Evolutionary conservation across 1,140 invertebrate genomes (phyloP).

Genomic region (Hermetia illucens): DNA sequence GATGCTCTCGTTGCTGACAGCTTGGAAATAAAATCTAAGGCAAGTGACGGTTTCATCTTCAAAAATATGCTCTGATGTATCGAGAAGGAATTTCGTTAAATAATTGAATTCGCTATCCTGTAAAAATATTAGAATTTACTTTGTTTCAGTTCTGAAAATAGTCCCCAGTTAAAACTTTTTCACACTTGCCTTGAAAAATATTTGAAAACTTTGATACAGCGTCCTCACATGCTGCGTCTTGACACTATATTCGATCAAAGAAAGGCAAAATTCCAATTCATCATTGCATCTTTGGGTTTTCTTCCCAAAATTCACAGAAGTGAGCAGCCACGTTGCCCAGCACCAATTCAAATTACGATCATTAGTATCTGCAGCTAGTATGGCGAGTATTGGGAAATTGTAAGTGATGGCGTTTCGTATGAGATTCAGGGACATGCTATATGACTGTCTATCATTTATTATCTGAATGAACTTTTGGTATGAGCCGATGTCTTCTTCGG

Average conservation of each 20-base stretch:
- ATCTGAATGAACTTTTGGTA: constrained; percentile 14
- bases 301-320: constrained; percentile 26
- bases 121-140: no score
- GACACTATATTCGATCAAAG: constrained; percentile 28
- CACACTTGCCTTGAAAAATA: constrained; percentile 36
- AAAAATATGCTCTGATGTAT: constrained; percentile 18
- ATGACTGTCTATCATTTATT: constrained; percentile 30
- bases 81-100: constrained; percentile 18
- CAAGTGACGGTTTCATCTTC: constrained; percentile 17
- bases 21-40: constrained; percentile 19
- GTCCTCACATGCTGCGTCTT: constrained; percentile 29
- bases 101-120: constrained; percentile 17
- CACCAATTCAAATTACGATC: constrained; percentile 24
- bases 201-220: constrained; percentile 35
- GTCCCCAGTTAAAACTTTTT: no score
- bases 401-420: constrained; percentile 23
- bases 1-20: constrained; percentile 20
- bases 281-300: constrained; percentile 11
- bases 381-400: constrained; percentile 34
- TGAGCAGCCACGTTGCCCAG: constrained; percentile 41
- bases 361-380: constrained; percentile 34
- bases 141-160: no score
- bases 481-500: constrained; percentile 10
- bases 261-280: neutral
- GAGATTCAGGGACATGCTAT: constrained; percentile 29